These are phyloP conservation scores for Scaptomyza reducta DNA, from an alignment of 2,888 invertebrate species.

Conservation along the genomic window DNA sequence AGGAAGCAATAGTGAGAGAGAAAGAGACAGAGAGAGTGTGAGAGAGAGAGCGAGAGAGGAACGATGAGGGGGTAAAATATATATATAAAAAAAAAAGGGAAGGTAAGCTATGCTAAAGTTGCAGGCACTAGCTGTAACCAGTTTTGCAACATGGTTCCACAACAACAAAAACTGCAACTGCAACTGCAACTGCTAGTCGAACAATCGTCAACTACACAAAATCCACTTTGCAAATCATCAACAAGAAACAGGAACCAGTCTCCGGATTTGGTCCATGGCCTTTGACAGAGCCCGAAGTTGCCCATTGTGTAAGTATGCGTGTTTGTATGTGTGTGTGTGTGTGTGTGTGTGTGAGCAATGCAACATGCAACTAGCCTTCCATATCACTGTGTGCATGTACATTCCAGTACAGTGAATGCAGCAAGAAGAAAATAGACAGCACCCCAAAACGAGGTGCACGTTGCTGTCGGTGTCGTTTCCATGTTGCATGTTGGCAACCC, in stretches of 20 bases:
- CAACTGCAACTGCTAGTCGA: conserved; percentile 60
- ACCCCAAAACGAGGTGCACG: conserved; percentile 28
- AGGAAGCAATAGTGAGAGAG: background rate
- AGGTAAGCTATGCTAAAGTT: conserved; percentile 23
- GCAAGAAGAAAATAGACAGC: conserved; percentile 38
- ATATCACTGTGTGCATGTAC: conserved; percentile 23
- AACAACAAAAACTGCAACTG: conserved; percentile 16
- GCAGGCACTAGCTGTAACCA: conserved; percentile 58
- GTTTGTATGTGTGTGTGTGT: background rate
- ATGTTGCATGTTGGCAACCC: conserved; percentile 22
- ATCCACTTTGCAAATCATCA: conserved; percentile 78
- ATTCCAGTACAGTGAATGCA: conserved; percentile 47
- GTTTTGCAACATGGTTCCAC: conserved; percentile 56
- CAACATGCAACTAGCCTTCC: conserved; percentile 71
- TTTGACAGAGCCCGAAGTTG: conserved; percentile 37
- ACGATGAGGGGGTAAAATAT: conserved; percentile 7
- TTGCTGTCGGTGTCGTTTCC: conserved; percentile 36
- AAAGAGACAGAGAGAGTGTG: background rate
- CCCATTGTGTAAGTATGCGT: background rate
- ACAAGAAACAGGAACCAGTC: conserved; percentile 53
- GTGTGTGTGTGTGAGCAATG: conserved; percentile 31
- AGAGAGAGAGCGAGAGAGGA: conserved; percentile 8
- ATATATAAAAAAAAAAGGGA: background rate
- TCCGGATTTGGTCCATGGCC: conserved; percentile 53
- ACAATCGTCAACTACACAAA: conserved; percentile 77